phyloP scores from a whole-genome alignment of 2,113 vertebrate species.

The Bos javanicus region DNA sequence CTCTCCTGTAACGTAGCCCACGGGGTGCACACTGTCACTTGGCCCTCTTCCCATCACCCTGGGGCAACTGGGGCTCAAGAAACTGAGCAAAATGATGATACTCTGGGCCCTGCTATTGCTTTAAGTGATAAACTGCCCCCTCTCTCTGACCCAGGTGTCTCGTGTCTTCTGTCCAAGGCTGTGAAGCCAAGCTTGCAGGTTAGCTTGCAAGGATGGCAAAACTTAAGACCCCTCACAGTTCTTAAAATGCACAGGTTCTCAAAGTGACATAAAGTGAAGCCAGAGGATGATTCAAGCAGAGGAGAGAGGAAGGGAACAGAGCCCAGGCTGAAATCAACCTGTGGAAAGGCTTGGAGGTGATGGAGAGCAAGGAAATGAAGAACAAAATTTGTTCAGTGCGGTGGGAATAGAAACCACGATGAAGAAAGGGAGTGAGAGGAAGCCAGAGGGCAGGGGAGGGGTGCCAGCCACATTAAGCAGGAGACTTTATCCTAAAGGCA shows the following conservation, averaged over 20 bases:
- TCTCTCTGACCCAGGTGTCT: neutral
- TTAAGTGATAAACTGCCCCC: neutral
- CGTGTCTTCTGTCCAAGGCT: neutral
- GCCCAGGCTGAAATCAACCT: neutral
- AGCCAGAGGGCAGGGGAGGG: neutral
- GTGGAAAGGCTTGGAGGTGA: neutral
- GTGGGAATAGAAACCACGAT: neutral
- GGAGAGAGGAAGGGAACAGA: neutral
- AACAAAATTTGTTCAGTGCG: accelerated
- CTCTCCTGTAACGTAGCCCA: neutral
- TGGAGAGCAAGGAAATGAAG: neutral
- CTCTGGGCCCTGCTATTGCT: neutral
- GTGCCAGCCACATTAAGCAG: accelerated
- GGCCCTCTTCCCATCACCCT: neutral
- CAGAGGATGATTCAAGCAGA: neutral
- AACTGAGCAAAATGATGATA: neutral
- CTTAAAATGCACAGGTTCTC: neutral
- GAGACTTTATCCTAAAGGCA: neutral
- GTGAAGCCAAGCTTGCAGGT: neutral
- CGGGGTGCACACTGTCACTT: neutral
- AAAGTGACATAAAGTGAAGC: neutral
- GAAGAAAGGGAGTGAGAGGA: neutral
- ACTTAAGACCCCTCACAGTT: neutral
- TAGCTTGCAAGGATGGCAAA: neutral
- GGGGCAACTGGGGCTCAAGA: neutral